Base-by-base conservation (phyloP, 2,113 vertebrate species). In the Hippocampus barbouri region DNA sequence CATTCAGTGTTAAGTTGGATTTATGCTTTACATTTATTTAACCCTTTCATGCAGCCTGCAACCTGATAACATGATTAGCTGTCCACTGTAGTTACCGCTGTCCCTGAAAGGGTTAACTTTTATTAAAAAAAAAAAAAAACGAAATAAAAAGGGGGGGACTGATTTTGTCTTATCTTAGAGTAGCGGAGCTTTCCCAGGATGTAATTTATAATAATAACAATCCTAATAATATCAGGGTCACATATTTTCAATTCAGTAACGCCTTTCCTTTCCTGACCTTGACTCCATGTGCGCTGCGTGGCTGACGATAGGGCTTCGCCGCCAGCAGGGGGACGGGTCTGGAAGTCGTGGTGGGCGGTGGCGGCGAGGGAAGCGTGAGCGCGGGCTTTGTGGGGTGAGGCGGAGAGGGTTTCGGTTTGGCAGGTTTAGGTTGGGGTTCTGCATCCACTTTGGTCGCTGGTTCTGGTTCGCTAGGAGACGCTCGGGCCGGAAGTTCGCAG, bases 261-360 rank as follows among this genome's bases (percentile, higher is more conserved):
- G 43, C 49, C 18, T n/a, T 8, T 7, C 10, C 11, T 54, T 41
- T 21, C 0, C 80, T 85, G 92, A 97, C 97, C 95, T 97, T 97
- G 66, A 96, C 90, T 85, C 94, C 90, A 25, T 93, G 93, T 2
- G 90, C 92, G 79, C 69, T 93, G 88, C 89, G 93, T 77, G 96
- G 96, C 78, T 95, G 95, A 73, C 92, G 88, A 88, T 98, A 99
- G 89, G 97, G 97, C 89, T 96, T 97, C 74, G 97, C 94, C 15
- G 92, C 95, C 89, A 99, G 91, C 89, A 98, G 90, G 84, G 95
- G 95, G 89, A 98, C 92, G 47, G 95, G 93, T 90, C 94, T 94
- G 75, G 92, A 89, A 68, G 93, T 94, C 73, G 91, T 14, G 43
- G 43, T 10, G 87, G 68, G 21, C 3, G 92, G n/a, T 21, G 90